phyloP scores from a whole-genome alignment of 2,797 vertebrate genomes.

The Morelia viridis region DNA sequence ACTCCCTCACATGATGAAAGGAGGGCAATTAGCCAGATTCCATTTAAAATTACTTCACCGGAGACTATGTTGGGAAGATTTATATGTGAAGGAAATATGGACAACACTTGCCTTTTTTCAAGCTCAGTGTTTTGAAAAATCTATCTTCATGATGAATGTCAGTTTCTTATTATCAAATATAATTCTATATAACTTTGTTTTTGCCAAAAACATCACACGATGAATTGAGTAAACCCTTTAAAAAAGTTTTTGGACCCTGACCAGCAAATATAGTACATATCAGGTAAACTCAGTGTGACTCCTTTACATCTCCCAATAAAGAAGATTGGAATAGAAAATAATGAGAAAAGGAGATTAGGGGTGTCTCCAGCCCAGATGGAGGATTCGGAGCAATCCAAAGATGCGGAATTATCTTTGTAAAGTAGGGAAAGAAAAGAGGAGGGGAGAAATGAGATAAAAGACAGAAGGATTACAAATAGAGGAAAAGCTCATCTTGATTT shows the following conservation, averaged over 20 bases:
- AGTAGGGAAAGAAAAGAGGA: not conserved
- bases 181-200: conserved; percentile 52
- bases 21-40: conserved; percentile 47
- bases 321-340: not conserved
- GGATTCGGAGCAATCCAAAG: not conserved
- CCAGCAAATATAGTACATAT: conserved; percentile 31
- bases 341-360: not conserved
- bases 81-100: conserved; percentile 40
- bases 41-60: conserved; percentile 47
- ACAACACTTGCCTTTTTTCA: conserved; percentile 42
- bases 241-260: not conserved
- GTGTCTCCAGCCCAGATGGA: not conserved
- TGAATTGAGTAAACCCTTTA: conserved; percentile 59
- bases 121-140: conserved; percentile 53
- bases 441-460: not conserved
- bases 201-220: conserved; percentile 55
- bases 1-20: conserved; percentile 12
- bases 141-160: conserved; percentile 47
- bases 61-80: conserved; percentile 38
- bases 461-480: not conserved
- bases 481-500: not conserved
- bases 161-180: conserved; percentile 40
- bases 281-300: conserved; percentile 35
- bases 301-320: conserved; percentile 4
- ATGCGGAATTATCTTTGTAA: not conserved